These are phyloP conservation scores for Scrobipalpa costella DNA, from an alignment of 2,888 invertebrate species.

Conservation along the genomic window DNA sequence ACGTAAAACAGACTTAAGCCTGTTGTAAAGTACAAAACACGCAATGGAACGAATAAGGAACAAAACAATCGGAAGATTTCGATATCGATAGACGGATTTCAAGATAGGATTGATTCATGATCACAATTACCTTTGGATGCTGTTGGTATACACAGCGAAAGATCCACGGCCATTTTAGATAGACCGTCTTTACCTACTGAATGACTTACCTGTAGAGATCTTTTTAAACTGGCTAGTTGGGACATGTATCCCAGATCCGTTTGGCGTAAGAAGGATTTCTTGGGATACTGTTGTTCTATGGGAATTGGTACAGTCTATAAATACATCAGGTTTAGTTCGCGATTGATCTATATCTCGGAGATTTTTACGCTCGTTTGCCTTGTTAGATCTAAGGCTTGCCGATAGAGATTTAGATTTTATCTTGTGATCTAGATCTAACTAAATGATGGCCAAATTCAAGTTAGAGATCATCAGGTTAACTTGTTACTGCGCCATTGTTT, in stretches of 20 bases:
- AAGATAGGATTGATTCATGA: constrained; percentile 76
- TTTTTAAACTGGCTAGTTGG: constrained; percentile 27
- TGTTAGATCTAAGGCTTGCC: background rate
- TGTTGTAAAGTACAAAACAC: constrained; percentile 33
- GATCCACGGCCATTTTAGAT: constrained; percentile 43
- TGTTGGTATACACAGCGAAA: constrained; percentile 57
- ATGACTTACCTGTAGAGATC: background rate
- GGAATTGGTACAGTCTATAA: constrained; percentile 59
- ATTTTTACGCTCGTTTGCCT: constrained; percentile 32
- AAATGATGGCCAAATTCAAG: background rate
- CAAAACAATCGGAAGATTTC: constrained; percentile 44
- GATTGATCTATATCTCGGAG: constrained; percentile 44
- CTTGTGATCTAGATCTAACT: background rate
- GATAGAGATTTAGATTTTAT: constrained; percentile 1
- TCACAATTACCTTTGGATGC: constrained; percentile 75
- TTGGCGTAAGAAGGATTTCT: constrained; percentile 58
- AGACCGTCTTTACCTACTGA: constrained; percentile 35
- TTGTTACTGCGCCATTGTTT: too few relatives aligned
- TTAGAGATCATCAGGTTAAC: too few relatives aligned
- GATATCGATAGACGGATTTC: constrained; percentile 53
- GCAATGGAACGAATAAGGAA: constrained; percentile 44
- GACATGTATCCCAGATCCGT: constrained; percentile 52
- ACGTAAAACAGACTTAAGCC: constrained; percentile 24
- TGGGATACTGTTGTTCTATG: constrained; percentile 50
- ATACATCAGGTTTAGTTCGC: constrained; percentile 63